Base-by-base conservation (phyloP, 37 sponge, comb jelly and placozoan genomes). In the Haliclona indistincta region DNA sequence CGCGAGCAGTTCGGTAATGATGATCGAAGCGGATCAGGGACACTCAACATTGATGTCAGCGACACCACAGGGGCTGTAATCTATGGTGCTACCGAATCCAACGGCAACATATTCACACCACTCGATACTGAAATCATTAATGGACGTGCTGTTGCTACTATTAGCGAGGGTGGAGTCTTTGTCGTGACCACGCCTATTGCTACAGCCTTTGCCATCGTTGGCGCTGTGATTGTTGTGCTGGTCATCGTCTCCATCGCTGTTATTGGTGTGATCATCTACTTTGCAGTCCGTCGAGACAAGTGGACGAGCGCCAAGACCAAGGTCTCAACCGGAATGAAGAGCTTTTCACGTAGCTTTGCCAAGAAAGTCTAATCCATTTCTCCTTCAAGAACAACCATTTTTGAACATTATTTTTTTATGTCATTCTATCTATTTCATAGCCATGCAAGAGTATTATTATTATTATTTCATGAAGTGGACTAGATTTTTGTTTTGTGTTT, bases 321-420 rank as follows among this genome's bases (percentile, higher is more conserved):
- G 5, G 29, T 79, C 38, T 47, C 49, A 22, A 63, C 60, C 25
- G 54, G 64, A 45, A 70, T 73, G 76, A 86, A 63, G 25, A 82
- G 68, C 42, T 25, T 85, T 42, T 74, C 60, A 51, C 73, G 92
- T 33, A 91, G 92, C 79, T 82, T 91, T 58, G 74, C 87, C 65
- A 74, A 68, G 56, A 83, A 91, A 77, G 84, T 91, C 52, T 91
- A 77, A 81, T n/a, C n/a, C n/a, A n/a, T n/a, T n/a, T n/a, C n/a
- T n/a, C n/a, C n/a, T n/a, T n/a, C n/a, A n/a, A n/a, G n/a, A n/a
- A n/a, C n/a, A n/a, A n/a, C n/a, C n/a, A n/a, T n/a, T n/a, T n/a
- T n/a, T n/a, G n/a, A n/a, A n/a, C n/a, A n/a, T n/a, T n/a, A n/a
- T n/a, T n/a, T n/a, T n/a, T n/a, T n/a, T n/a, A n/a, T n/a, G n/a